These are phyloP conservation scores for Spatula clypeata DNA, from an alignment of 2,797 vertebrate genomes.

Conservation along the genomic window DNA sequence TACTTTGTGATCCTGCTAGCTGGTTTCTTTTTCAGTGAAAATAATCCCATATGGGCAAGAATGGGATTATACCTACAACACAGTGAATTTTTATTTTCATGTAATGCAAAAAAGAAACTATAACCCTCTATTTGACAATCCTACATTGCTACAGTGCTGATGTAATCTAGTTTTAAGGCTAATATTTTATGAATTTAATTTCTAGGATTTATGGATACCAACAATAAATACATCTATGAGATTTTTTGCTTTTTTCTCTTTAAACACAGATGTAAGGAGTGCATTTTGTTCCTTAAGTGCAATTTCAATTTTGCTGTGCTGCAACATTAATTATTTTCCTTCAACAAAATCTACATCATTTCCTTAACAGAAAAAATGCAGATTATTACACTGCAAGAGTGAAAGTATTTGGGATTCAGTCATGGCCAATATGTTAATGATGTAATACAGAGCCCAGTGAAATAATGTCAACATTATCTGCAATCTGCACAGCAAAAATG, in stretches of 20 bases:
- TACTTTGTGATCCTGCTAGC: neutral
- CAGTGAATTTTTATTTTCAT: slow-evolving; percentile 63
- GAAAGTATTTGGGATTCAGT: slow-evolving; percentile 77
- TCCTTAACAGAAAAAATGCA: slow-evolving; percentile 68
- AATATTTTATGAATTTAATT: slow-evolving; percentile 67
- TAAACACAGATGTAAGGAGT: slow-evolving; percentile 54
- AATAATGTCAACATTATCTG: slow-evolving; percentile 86
- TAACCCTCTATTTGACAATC: slow-evolving; percentile 37
- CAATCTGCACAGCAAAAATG: slow-evolving; percentile 85
- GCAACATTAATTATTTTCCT: slow-evolving; percentile 58
- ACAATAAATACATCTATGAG: slow-evolving; percentile 50
- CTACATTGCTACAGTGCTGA: slow-evolving; percentile 32
- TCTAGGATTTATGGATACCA: slow-evolving; percentile 67
- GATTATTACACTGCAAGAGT: slow-evolving; percentile 66
- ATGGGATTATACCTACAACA: slow-evolving; percentile 43
- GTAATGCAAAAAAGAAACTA: slow-evolving; percentile 35
- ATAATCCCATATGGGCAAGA: neutral
- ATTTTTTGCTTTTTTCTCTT: slow-evolving; percentile 32
- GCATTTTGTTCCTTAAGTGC: slow-evolving; percentile 63
- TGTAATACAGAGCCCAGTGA: slow-evolving; percentile 74
- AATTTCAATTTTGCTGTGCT: slow-evolving; percentile 44
- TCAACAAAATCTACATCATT: slow-evolving; percentile 24
- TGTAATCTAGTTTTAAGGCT: slow-evolving; percentile 62
- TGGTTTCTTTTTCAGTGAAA: slow-evolving; percentile 49
- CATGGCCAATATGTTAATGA: slow-evolving; percentile 83